Percentiles rank a stretch among this genome's conserved stretches.
These are phyloP conservation scores for Erithacus rubecula DNA, from an alignment of 2,797 vertebrate genomes.

Conservation along the genomic window DNA sequence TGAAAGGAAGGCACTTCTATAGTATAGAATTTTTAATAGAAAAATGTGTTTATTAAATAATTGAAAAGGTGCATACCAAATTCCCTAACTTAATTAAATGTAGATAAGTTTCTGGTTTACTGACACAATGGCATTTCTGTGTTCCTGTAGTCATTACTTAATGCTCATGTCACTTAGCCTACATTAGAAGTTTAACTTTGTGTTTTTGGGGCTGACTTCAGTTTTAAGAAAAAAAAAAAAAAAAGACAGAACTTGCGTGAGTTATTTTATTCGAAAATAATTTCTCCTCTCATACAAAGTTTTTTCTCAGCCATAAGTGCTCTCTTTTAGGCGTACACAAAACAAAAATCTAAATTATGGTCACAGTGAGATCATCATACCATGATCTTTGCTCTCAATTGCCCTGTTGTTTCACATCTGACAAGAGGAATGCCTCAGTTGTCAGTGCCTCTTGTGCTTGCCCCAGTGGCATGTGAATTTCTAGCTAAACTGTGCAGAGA, in stretches of 20 bases:
- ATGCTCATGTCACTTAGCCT: not conserved
- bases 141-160: not conserved
- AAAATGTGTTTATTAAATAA: not conserved
- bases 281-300: not conserved
- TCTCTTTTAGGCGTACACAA: not conserved
- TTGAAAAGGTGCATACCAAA: not conserved
- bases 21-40: not conserved
- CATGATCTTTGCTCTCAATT: conserved; percentile 47
- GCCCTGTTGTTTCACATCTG: conserved; percentile 16
- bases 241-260: not conserved
- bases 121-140: not conserved
- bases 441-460: not conserved
- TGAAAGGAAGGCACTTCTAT: not conserved
- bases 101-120: not conserved
- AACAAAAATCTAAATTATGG: conserved; percentile 11
- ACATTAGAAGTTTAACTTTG: not conserved
- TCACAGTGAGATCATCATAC: conserved; percentile 49
- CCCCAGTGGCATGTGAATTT: not conserved
- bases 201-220: not conserved
- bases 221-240: not conserved
- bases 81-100: not conserved
- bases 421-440: not conserved
- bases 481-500: not conserved
- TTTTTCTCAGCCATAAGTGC: conserved; percentile 1
- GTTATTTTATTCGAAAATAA: not conserved